Evolutionary conservation across 2,888 invertebrate genomes (phyloP), one percentile per base, ranked within the genome.

Genomic region (Tetropium fuscum): DNA sequence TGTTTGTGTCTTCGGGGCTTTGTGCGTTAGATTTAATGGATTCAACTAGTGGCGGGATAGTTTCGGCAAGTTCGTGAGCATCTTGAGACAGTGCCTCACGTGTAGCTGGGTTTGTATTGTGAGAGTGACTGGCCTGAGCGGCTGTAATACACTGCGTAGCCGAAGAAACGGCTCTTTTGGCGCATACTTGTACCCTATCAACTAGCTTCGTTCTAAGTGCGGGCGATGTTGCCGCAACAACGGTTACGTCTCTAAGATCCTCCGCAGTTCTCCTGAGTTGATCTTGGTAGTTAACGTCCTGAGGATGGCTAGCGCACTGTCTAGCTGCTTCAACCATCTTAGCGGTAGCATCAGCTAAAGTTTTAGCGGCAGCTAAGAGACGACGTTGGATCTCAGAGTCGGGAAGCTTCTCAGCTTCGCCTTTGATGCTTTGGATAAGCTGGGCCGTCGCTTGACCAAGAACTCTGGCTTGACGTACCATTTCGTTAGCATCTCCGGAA

Each of bases 331-430:
- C 98, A 11, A 73, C 98, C 91, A 99, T 93, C 69, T 93, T 88
- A 0, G 97, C 94, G 0, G 99, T 99, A 0, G 98, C 98, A 81
- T 98, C 98, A 0, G 98, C 98, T 38, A 94, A 79, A 55, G 93
- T 87, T 79, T 97, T 97, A 10, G 99, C 99, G 0, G 99, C 99
- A 0, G 95, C 95, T 40, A 99, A 81, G 48, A 99, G 83, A 56
- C 94, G 88, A 65, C 94, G 89, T 74, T 97, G 97, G 15, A 70
- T 66, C 53, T 96, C 96, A 0, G 94, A 90, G 79, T 93, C 93
- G 0, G 92, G 89, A 74, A 94, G 91, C 30, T 87, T 87, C 75
- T 97, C 97, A 0, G 98, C 98, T 78, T 98, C 97, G 41, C 94
- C 90, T 67, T 98, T 96, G 75, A 99, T 97, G 72, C 93, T 93